Evolutionary conservation across 2,888 invertebrate species (phyloP).

Genomic region (Ligdia adustata): DNA sequence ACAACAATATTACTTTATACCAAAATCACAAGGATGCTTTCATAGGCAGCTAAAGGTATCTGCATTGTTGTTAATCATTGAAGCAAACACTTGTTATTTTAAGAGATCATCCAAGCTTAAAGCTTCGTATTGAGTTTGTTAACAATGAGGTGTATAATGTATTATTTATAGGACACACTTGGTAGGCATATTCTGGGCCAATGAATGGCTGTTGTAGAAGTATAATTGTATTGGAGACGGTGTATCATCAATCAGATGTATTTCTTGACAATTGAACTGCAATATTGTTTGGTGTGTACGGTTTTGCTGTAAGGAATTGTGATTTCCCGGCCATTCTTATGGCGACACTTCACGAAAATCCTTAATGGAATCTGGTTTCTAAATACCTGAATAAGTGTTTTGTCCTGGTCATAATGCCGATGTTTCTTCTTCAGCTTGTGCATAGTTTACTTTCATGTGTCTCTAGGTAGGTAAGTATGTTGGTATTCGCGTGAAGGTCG

Average conservation of each 20-base stretch:
- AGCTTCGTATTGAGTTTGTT: constrained; percentile 69
- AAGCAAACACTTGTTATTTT: constrained; percentile 85
- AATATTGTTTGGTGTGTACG: constrained; percentile 51
- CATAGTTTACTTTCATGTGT: too few relatives aligned
- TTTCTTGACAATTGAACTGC: constrained; percentile 63
- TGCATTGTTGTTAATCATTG: constrained; percentile 83
- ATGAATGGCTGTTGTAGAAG: constrained; percentile 55
- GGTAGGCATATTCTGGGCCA: constrained; percentile 75
- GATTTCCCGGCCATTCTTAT: constrained; percentile 23
- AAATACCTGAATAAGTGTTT: too few relatives aligned
- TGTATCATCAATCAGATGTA: constrained; percentile 69
- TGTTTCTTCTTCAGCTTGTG: too few relatives aligned
- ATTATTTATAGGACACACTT: constrained; percentile 82
- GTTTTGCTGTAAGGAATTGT: constrained; percentile 41
- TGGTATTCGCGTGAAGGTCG: too few relatives aligned
- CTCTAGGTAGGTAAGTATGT: too few relatives aligned
- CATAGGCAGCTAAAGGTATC: constrained; percentile 80
- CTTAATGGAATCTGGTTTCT: too few relatives aligned
- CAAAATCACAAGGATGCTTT: constrained; percentile 63
- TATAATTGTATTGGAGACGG: constrained; percentile 57
- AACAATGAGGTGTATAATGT: constrained; percentile 80
- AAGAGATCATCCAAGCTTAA: constrained; percentile 84
- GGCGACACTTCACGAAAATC: constrained; percentile 7
- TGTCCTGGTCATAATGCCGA: too few relatives aligned
- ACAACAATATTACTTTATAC: constrained; percentile 42